These are phyloP conservation scores for Mus spretus DNA, from an alignment of 2,797 vertebrate species.

Conservation along the genomic window DNA sequence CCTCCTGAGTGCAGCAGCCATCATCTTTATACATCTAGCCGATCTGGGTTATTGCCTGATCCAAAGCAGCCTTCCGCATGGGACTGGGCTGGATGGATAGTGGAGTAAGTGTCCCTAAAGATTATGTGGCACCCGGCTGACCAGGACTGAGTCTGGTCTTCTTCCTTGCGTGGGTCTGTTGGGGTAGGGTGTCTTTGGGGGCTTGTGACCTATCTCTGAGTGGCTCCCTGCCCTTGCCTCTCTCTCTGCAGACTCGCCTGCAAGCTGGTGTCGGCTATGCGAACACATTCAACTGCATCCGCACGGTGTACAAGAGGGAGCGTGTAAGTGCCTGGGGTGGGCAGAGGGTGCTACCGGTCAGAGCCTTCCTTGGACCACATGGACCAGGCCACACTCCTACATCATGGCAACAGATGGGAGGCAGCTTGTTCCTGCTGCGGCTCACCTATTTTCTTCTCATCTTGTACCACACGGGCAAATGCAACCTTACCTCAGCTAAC, in stretches of 20 bases:
- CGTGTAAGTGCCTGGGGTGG: slow-evolving; percentile 90
- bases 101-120: too few relatives aligned
- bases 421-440: not conserved
- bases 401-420: fast-evolving
- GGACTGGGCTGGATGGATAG: not conserved
- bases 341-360: not conserved
- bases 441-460: not conserved
- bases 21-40: not conserved
- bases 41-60: not conserved
- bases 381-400: not conserved
- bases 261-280: slow-evolving; percentile 95
- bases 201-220: not conserved
- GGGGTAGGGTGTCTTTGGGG: not conserved
- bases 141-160: not conserved
- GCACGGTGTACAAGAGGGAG: slow-evolving; percentile 95
- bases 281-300: slow-evolving; percentile 93
- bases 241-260: slow-evolving; percentile 92
- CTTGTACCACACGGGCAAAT: not conserved
- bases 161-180: not conserved
- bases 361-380: fast-evolving
- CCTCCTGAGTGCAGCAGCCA: not conserved
- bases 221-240: not conserved
- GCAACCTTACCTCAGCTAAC: not conserved
- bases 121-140: not conserved
- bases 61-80: not conserved